phyloP scores from a whole-genome alignment of 1,140 invertebrate species.

The Apis cerana region DNA sequence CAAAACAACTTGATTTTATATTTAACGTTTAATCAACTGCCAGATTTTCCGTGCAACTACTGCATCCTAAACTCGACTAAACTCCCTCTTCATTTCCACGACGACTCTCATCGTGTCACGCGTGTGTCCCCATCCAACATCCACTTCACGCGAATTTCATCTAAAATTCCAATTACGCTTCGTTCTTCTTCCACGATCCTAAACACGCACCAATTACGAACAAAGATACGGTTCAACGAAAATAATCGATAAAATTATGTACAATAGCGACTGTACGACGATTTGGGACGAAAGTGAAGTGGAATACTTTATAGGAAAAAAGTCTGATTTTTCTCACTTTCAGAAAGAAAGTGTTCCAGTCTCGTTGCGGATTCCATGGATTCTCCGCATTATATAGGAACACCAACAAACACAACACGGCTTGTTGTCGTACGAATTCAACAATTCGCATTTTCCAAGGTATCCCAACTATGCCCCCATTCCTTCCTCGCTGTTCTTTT shows the following conservation, averaged over 20 bases:
- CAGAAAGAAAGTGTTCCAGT: background rate
- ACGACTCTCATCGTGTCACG: background rate
- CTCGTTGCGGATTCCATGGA: background rate
- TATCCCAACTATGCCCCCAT: slow-evolving; percentile 21
- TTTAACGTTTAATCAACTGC: background rate
- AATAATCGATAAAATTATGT: no score
- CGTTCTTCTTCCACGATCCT: no score
- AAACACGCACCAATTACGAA: no score
- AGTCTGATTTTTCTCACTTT: slow-evolving; percentile 9
- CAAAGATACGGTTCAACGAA: no score
- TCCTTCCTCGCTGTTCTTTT: slow-evolving; percentile 12
- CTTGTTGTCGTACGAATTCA: slow-evolving; percentile 32
- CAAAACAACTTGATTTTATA: background rate
- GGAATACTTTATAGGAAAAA: background rate
- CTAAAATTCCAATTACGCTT: background rate
- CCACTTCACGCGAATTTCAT: background rate
- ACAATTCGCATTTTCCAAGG: slow-evolving; percentile 35
- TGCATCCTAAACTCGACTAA: background rate
- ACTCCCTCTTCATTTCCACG: background rate
- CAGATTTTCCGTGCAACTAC: background rate
- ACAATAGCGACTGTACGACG: no score
- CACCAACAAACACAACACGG: slow-evolving; percentile 24
- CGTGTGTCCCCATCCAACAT: no score
- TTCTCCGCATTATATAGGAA: slow-evolving; percentile 30
- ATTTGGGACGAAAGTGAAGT: no score